These are phyloP conservation scores for Pyrochroa serraticornis DNA, from an alignment of 2,888 invertebrate species.

Conservation along the genomic window DNA sequence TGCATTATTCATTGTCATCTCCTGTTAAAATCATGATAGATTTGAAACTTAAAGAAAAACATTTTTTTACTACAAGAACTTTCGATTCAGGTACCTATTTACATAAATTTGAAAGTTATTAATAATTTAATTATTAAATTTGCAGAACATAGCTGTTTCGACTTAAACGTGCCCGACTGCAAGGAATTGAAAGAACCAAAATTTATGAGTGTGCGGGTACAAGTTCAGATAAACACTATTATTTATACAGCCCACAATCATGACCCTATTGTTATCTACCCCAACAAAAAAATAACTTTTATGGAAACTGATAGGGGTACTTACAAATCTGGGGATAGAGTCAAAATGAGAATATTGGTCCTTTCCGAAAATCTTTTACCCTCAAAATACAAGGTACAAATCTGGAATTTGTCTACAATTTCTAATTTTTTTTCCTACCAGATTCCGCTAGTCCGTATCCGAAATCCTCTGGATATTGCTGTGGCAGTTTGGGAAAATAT, in stretches of 20 bases:
- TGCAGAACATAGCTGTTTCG: constrained; percentile 52
- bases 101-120: too few species aligned
- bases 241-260: constrained; percentile 48
- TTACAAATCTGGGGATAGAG: constrained; percentile 64
- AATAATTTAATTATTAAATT: constrained; percentile 20
- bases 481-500: constrained; percentile 70
- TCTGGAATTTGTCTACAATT: background rate
- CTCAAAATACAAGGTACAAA: constrained; percentile 44
- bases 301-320: constrained; percentile 64
- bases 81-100: constrained; percentile 49
- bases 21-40: constrained; percentile 47
- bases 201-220: constrained; percentile 48
- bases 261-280: constrained; percentile 51
- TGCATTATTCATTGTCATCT: constrained; percentile 42
- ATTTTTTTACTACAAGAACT: constrained; percentile 43
- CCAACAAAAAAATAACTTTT: constrained; percentile 59
- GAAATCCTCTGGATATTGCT: constrained; percentile 68
- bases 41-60: constrained; percentile 50
- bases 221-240: constrained; percentile 45
- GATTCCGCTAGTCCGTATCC: constrained; percentile 70
- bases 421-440: constrained; percentile 46
- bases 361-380: constrained; percentile 61
- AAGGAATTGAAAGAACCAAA: constrained; percentile 41
- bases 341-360: constrained; percentile 61
- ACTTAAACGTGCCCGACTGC: constrained; percentile 44